Evolutionary conservation across 2,888 invertebrate genomes (phyloP).

Genomic region (Polietes domitor): DNA sequence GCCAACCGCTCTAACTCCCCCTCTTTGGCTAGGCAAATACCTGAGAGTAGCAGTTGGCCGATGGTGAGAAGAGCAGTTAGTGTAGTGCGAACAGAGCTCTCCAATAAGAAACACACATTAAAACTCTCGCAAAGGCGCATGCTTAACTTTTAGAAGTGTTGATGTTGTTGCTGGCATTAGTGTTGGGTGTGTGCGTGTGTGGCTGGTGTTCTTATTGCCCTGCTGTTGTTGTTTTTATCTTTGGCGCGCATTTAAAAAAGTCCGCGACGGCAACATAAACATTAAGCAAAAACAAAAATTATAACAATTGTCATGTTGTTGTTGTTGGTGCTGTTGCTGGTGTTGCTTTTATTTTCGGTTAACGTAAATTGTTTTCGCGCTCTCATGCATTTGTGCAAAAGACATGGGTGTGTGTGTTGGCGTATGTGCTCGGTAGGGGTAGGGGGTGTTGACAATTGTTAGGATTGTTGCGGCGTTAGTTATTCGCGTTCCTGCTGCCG

Average conservation of each 20-base stretch:
- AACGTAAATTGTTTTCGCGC: constrained; percentile 36
- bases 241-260: constrained; percentile 66
- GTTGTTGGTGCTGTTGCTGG: constrained; percentile 2
- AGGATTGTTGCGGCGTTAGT: constrained; percentile 48
- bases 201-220: constrained; percentile 30
- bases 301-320: constrained; percentile 18
- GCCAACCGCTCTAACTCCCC: constrained; percentile 49
- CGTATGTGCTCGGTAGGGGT: constrained; percentile 38
- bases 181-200: neutral
- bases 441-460: constrained; percentile 66
- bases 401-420: neutral
- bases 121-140: constrained; percentile 53
- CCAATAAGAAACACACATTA: constrained; percentile 12
- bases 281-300: constrained; percentile 31
- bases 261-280: constrained; percentile 4
- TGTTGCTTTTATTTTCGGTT: neutral
- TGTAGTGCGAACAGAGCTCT: constrained; percentile 3
- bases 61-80: neutral
- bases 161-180: constrained; percentile 21
- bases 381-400: neutral
- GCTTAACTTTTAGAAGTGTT: constrained; percentile 46
- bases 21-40: constrained; percentile 5
- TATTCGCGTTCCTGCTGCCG: constrained; percentile 8
- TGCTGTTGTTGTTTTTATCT: constrained; percentile 8
- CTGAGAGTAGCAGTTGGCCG: too few species aligned